These are phyloP conservation scores for Scomber scombrus DNA, from an alignment of 2,113 vertebrate species.

Conservation along the genomic window DNA sequence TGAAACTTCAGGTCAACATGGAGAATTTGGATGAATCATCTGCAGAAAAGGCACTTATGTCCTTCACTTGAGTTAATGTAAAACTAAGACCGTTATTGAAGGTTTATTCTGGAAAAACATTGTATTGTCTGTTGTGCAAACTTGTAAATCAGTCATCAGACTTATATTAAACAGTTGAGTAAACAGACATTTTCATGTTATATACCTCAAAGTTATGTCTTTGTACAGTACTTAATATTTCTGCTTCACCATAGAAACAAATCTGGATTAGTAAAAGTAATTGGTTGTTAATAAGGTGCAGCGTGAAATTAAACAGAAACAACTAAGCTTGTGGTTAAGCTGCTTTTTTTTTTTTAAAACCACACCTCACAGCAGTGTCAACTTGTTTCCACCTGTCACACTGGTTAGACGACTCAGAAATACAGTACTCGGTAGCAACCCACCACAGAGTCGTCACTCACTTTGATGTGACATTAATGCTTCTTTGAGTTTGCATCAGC, in stretches of 20 bases:
- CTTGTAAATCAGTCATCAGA: not conserved
- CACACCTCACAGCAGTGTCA: slow-evolving; percentile 37
- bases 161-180: not conserved
- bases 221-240: too few species aligned
- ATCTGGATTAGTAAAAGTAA: slow-evolving; percentile 4
- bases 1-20: slow-evolving; percentile 1
- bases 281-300: not conserved
- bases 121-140: not conserved
- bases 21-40: not conserved
- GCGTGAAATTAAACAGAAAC: not conserved
- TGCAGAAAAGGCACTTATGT: not conserved
- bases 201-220: not conserved
- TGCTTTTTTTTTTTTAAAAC: slow-evolving; percentile 4
- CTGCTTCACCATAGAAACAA: not conserved
- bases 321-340: not conserved
- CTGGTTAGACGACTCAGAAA: slow-evolving; percentile 41
- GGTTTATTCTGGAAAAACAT: not conserved
- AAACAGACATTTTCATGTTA: not conserved
- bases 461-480: not conserved
- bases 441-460: not conserved
- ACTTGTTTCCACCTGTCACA: slow-evolving; percentile 32
- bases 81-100: not conserved
- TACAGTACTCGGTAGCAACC: not conserved
- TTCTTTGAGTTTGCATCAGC: slow-evolving; percentile 14
- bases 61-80: not conserved